Percentiles rank a stretch among this genome's conserved stretches.
Evolutionary conservation across 2,113 vertebrate genomes (phyloP).

Genomic region (Ictidomys tridecemlineatus): DNA sequence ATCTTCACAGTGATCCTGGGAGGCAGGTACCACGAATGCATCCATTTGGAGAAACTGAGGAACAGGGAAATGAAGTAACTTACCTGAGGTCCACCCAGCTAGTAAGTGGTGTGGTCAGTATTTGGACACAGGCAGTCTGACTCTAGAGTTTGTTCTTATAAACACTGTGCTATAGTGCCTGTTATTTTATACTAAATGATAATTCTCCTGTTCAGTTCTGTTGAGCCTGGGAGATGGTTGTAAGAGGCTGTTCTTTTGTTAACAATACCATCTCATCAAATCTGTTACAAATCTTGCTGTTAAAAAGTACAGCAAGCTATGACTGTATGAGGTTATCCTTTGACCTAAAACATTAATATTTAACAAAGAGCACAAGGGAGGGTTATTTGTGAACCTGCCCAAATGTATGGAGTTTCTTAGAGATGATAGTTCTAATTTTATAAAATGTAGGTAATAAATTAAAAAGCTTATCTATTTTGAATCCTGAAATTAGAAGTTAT

Average conservation of each 20-base stretch:
- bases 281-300: background rate
- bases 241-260: background rate
- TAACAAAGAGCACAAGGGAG: background rate
- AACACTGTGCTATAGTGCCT: background rate
- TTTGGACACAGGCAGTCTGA: background rate
- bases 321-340: background rate
- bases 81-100: background rate
- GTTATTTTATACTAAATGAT: background rate
- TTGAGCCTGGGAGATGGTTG: background rate
- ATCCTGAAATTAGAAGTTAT: constrained; percentile 49
- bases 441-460: background rate
- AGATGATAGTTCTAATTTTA: background rate
- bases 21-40: background rate
- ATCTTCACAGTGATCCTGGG: background rate
- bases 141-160: background rate
- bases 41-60: background rate
- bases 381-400: background rate
- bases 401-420: background rate
- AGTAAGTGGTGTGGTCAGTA: background rate
- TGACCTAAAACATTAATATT: background rate
- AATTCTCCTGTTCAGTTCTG: background rate
- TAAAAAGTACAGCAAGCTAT: background rate
- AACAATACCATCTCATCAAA: background rate
- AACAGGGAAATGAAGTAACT: background rate
- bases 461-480: constrained; percentile 25